Conservation (phyloP, 2,113 vertebrate species). For the Ibidorhyncha struthersii region DNA sequence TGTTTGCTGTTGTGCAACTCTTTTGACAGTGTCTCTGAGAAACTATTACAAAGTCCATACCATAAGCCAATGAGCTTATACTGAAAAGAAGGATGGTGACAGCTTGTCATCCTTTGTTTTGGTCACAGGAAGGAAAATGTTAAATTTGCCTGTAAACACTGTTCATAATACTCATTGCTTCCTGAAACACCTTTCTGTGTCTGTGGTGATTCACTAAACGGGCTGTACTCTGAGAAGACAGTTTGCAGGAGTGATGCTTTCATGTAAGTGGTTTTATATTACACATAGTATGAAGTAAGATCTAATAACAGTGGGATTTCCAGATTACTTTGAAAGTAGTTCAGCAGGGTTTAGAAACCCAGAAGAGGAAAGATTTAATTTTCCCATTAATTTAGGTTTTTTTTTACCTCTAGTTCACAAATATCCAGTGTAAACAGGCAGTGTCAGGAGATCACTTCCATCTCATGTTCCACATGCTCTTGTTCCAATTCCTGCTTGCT, state of each 20-base stretch:
- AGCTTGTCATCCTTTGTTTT: not conserved
- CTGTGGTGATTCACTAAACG: not conserved
- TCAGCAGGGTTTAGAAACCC: not conserved
- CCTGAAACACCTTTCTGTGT: not conserved
- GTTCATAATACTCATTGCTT: not conserved
- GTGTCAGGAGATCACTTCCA: not conserved
- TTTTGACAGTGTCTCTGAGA: not conserved
- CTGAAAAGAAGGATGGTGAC: not conserved
- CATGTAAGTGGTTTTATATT: not conserved
- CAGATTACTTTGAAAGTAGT: not conserved
- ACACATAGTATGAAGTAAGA: not conserved
- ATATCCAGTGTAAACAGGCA: not conserved
- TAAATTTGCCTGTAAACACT: not conserved
- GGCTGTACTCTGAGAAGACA: not conserved
- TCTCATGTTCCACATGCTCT: accelerated
- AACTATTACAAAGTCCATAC: not conserved
- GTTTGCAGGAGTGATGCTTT: not conserved
- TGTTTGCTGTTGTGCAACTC: not conserved
- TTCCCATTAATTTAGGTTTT: not conserved
- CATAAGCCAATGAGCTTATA: not conserved
- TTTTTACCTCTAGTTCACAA: not conserved
- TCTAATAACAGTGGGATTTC: not conserved
- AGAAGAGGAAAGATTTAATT: not conserved
- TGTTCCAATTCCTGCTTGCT: not conserved
- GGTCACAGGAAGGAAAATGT: not conserved